A percentile compares a stretch with the other conserved stretches of the same genome.
phyloP scores from a whole-genome alignment of 2,113 vertebrate genomes.

The Sula dactylatra region DNA sequence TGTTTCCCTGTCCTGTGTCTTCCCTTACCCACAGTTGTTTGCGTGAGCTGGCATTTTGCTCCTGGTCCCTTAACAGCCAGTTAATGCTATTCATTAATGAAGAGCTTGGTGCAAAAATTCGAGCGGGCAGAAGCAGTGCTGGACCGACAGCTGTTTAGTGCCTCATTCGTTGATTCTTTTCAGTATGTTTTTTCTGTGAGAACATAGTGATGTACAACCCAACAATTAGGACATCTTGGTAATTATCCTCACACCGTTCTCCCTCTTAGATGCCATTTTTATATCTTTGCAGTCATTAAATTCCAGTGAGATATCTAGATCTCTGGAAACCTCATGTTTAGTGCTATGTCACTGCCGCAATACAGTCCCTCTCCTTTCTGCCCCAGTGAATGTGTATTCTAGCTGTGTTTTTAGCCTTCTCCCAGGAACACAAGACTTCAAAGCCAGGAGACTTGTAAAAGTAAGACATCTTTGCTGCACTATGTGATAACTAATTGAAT shows the following conservation, averaged over 20 bases:
- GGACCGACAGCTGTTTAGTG: neutral
- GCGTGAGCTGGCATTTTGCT: neutral
- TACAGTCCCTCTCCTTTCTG: neutral
- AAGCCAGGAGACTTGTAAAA: neutral
- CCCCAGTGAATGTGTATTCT: neutral
- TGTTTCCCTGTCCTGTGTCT: neutral
- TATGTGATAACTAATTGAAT: neutral
- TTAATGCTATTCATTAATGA: neutral
- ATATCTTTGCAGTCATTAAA: neutral
- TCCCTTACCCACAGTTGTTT: neutral
- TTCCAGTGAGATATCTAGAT: neutral
- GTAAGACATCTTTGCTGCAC: neutral
- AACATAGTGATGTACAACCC: neutral
- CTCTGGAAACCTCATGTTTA: neutral
- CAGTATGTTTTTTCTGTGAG: neutral
- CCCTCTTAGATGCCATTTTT: neutral
- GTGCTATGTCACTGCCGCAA: neutral
- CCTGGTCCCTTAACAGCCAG: neutral
- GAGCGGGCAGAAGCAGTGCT: neutral
- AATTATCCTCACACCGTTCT: neutral
- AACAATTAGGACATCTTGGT: neutral
- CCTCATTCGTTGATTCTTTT: neutral
- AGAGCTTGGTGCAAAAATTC: neutral
- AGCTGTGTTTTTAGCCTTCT: neutral
- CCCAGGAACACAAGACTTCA: neutral